Conservation (phyloP, 2,888 invertebrate genomes). For the Brachypterus glaber region DNA sequence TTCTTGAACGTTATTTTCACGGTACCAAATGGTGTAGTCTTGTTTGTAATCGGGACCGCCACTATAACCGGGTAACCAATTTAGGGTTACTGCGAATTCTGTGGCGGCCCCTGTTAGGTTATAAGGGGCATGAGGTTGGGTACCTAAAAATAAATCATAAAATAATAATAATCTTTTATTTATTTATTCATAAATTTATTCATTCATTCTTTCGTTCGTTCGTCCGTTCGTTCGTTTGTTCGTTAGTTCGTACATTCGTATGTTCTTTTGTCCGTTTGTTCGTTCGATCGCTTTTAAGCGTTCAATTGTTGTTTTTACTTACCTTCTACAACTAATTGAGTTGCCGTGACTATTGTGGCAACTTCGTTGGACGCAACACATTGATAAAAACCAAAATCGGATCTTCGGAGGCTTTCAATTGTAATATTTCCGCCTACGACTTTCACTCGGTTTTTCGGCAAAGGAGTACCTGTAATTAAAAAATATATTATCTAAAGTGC, state of each 20-base stretch:
- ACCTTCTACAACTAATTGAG: constrained; percentile 65
- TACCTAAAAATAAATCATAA: constrained; percentile 35
- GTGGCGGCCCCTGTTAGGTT: constrained; percentile 83
- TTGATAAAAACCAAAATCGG: constrained; percentile 92
- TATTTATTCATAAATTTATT: no score
- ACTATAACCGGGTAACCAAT: constrained; percentile 92
- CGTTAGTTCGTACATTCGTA: no score
- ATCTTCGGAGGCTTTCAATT: constrained; percentile 73
- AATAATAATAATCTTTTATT: no score
- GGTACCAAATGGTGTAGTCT: constrained; percentile 91
- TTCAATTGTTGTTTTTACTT: no score
- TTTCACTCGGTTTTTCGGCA: constrained; percentile 72
- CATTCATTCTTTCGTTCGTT: no score
- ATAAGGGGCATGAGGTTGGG: constrained; percentile 94
- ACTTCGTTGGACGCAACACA: constrained; percentile 94
- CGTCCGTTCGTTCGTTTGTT: no score
- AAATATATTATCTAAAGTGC: neutral
- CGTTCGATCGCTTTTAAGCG: no score
- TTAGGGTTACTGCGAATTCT: constrained; percentile 81
- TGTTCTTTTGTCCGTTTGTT: no score
- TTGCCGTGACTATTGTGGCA: constrained; percentile 85
- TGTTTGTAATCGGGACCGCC: constrained; percentile 93
- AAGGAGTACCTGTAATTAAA: constrained; percentile 42
- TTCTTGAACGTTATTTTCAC: constrained; percentile 76
- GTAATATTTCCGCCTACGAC: constrained; percentile 83